Evolutionary conservation across 2,113 vertebrate species (phyloP).

Genomic region (Phyllostomus discolor): DNA sequence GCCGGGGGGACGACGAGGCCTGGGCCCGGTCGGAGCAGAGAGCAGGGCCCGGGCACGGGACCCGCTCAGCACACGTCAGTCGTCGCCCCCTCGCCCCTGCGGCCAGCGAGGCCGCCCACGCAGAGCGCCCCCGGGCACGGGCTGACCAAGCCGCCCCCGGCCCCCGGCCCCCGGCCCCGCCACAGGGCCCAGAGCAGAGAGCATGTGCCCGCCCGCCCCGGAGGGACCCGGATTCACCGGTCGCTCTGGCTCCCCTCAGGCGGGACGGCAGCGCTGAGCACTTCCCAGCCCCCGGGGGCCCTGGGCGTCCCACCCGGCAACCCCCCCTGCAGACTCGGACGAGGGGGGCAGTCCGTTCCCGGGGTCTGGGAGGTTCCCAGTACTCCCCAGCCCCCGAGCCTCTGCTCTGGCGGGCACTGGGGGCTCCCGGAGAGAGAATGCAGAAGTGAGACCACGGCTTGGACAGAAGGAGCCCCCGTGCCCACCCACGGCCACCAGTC

Average conservation of each 20-base stretch:
- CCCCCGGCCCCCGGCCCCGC: accelerated
- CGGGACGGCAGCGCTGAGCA: accelerated
- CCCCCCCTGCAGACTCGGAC: too few relatives aligned
- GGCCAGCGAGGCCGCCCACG: too few relatives aligned
- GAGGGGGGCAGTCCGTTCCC: accelerated
- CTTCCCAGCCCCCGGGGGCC: background rate
- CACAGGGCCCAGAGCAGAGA: background rate
- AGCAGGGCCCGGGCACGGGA: background rate
- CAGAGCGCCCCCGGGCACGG: background rate
- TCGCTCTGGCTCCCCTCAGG: accelerated
- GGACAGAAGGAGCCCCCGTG: accelerated
- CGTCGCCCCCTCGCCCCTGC: accelerated
- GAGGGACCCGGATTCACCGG: background rate
- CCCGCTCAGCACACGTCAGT: background rate
- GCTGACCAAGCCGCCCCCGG: accelerated
- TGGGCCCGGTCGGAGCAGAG: background rate
- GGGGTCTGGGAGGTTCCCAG: background rate
- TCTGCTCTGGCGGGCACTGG: background rate
- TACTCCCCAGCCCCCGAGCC: accelerated
- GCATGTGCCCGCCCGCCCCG: accelerated
- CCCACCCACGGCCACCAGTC: accelerated
- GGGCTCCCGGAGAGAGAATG: background rate
- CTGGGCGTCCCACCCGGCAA: too few relatives aligned
- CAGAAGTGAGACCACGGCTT: background rate
- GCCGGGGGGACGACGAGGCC: background rate